Percentiles rank a stretch among this genome's conserved stretches.
These are phyloP conservation scores for Chalcosyrphus nemorum DNA, from an alignment of 2,888 invertebrate species.

Conservation along the genomic window DNA sequence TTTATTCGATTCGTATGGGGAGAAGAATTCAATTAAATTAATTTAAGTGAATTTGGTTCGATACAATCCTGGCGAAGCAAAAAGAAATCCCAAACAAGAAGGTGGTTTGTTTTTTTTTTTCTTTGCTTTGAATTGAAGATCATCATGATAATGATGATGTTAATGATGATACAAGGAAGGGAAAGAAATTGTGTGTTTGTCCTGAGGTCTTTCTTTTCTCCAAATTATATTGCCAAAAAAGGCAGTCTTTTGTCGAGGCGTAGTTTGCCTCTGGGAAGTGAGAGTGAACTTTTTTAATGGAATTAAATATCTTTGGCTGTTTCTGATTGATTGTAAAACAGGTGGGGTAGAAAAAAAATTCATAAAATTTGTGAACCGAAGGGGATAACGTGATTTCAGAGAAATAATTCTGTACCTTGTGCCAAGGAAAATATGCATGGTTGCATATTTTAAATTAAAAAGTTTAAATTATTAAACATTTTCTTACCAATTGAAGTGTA, in stretches of 20 bases:
- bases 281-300: neutral
- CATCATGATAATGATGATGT: neutral
- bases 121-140: neutral
- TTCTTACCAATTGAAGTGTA: neutral
- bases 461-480: neutral
- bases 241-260: neutral
- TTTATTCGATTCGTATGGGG: slow-evolving; percentile 52
- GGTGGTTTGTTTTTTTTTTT: neutral
- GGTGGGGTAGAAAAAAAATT: neutral
- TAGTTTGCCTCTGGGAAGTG: neutral
- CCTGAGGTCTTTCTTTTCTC: neutral
- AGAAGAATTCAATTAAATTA: slow-evolving; percentile 63
- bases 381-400: neutral
- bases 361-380: neutral
- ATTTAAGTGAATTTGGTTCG: slow-evolving; percentile 66
- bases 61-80: slow-evolving; percentile 28
- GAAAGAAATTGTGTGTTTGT: neutral
- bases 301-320: slow-evolving; percentile 15
- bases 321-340: neutral
- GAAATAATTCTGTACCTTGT: neutral
- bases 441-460: neutral
- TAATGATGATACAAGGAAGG: neutral
- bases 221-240: neutral
- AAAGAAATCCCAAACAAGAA: slow-evolving; percentile 7
- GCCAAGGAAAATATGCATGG: neutral